Base-by-base conservation (phyloP, 2,113 vertebrate species). In the Aspidoscelis tigris region DNA sequence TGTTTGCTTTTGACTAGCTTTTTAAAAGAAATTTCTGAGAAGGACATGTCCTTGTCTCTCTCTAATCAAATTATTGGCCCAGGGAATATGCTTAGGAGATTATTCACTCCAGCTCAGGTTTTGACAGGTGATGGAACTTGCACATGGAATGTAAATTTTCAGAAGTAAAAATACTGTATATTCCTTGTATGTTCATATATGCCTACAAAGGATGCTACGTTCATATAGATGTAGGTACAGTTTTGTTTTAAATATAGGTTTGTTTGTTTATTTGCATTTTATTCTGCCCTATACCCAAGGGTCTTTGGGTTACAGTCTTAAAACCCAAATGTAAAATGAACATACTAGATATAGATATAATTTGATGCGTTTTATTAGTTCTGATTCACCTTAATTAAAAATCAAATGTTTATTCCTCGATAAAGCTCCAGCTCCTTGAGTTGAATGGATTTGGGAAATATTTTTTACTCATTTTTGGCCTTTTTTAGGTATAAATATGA, bases 71-170 rank as follows among this genome's bases (percentile, higher is more conserved):
- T 26, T 85, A 88, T 92, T 90, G 87, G 77, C 87, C 44, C 21
- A 20, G 24, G 6, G 20, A 12, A 64, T 26, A 20, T 81, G 41
- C 88, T 80, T n/a, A 55, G 69, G 82, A 5, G 47, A 82, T 88
- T 90, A 74, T 82, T 89, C 87, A 82, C 87, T 88, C 80, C 79
- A 78, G 2, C 71, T 64, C 20, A 0, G 66, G 68, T 78, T 41
- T 14, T 88, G 89, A 73, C 75, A 87, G 76, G 83, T 1, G 1
- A 33, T 89, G 90, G 66, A 81, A 81, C 86, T 83, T 75, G 86
- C 74, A 4, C 81, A 79, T 86, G 76, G 78, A 84, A 88, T 87
- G 8, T 9, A 83, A 83, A 87, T 82, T 82, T 78, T 92, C 89
- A 86, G 87, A 90, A 91, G 76, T 1, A 39, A 3, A 61, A 16